These are phyloP conservation scores for Dendroctonus valens DNA, from an alignment of 1,140 invertebrate genomes.

Conservation along the genomic window DNA sequence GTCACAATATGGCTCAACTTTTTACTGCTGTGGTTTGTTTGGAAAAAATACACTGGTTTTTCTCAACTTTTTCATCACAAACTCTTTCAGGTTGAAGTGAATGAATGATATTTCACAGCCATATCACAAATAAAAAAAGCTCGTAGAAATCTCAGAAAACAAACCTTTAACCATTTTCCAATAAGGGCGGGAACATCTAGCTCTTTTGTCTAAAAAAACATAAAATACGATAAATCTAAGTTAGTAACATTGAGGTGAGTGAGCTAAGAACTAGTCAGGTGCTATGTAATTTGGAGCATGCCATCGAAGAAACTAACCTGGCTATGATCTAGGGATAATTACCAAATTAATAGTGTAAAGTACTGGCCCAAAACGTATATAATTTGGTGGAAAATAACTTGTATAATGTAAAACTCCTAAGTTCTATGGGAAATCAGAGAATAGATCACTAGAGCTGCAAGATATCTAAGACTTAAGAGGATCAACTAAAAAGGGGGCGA, in stretches of 20 bases:
- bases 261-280: too few relatives aligned
- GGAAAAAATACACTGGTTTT: not conserved
- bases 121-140: conserved; percentile 15
- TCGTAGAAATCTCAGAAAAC: conserved; percentile 39
- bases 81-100: not conserved
- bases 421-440: conserved; percentile 20
- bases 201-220: conserved; percentile 36
- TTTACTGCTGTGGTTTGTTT: too few relatives aligned
- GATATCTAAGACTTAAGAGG: conserved; percentile 17
- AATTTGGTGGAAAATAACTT: conserved; percentile 4
- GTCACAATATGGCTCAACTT: conserved; percentile 3
- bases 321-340: conserved; percentile 1
- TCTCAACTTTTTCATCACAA: not conserved
- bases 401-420: conserved; percentile 14
- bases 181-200: conserved; percentile 38
- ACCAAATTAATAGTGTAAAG: conserved; percentile 15
- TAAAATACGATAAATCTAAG: conserved; percentile 22
- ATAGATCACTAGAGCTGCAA: conserved; percentile 15
- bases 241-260: conserved; percentile 3
- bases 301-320: too few relatives aligned
- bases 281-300: too few relatives aligned
- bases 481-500: conserved; percentile 8
- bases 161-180: conserved; percentile 44
- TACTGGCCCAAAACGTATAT: conserved; percentile 20
- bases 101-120: conserved; percentile 5